Percentiles rank a stretch among this genome's conserved stretches.
Conservation (phyloP, 2,888 invertebrate species). For the Acanthococcus lagerstroemiae region DNA sequence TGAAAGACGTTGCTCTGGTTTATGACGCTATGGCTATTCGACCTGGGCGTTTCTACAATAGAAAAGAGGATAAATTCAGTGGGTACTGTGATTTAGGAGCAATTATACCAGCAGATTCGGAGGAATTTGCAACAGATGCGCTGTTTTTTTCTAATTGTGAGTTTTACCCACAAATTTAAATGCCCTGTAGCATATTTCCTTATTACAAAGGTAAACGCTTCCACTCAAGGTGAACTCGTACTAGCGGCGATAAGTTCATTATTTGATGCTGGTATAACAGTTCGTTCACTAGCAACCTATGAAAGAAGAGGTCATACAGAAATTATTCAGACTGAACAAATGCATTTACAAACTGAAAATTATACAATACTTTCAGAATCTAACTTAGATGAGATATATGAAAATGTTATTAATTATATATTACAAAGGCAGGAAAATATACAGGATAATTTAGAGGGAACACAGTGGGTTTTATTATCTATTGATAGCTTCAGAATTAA, state of each 20-base stretch:
- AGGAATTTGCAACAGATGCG: background rate
- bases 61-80: background rate
- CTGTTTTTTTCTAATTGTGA: background rate
- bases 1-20: background rate
- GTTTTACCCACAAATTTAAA: too few species aligned
- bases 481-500: too few species aligned
- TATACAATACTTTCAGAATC: too few species aligned
- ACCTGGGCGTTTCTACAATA: background rate
- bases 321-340: too few species aligned
- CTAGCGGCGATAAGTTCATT: background rate
- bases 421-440: too few species aligned
- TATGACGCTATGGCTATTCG: background rate
- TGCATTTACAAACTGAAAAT: too few species aligned
- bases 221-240: background rate
- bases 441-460: too few species aligned
- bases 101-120: background rate
- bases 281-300: background rate
- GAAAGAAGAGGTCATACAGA: too few species aligned
- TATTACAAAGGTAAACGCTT: background rate
- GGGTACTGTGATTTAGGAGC: background rate
- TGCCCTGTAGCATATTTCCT: background rate
- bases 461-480: too few species aligned
- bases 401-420: too few species aligned
- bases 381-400: too few species aligned
- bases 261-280: background rate